phyloP scores from a whole-genome alignment of 2,113 vertebrate species.

The Alces alces region DNA sequence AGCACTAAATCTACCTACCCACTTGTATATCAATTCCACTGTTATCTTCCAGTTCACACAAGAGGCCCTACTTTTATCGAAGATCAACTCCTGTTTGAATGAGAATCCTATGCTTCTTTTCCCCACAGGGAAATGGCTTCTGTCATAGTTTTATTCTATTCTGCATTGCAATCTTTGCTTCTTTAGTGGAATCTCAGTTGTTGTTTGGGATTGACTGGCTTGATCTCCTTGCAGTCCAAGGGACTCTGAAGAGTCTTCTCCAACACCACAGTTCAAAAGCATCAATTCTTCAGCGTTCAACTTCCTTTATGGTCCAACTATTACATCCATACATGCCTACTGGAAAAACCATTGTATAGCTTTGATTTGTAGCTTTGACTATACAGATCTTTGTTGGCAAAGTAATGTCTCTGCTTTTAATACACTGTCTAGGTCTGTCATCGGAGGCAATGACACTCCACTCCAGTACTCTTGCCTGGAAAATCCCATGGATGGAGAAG shows the following conservation, averaged over 20 bases:
- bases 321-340: not conserved
- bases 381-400: not conserved
- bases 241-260: not conserved
- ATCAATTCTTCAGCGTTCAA: not conserved
- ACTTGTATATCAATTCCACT: fast-evolving
- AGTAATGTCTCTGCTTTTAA: not conserved
- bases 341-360: not conserved
- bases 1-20: too few species aligned
- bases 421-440: not conserved
- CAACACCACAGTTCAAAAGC: not conserved
- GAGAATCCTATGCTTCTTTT: not conserved
- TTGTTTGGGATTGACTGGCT: not conserved
- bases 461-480: too few species aligned
- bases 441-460: too few species aligned
- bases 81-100: not conserved
- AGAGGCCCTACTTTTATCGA: not conserved
- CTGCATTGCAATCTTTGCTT: not conserved
- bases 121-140: not conserved
- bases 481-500: too few species aligned
- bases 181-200: not conserved
- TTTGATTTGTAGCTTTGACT: not conserved
- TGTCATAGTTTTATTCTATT: not conserved
- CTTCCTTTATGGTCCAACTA: not conserved
- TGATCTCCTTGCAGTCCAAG: not conserved
- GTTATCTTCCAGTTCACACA: not conserved